Evolutionary conservation across 2,113 vertebrate genomes (phyloP).

Genomic region (Glaucidium brasilianum): DNA sequence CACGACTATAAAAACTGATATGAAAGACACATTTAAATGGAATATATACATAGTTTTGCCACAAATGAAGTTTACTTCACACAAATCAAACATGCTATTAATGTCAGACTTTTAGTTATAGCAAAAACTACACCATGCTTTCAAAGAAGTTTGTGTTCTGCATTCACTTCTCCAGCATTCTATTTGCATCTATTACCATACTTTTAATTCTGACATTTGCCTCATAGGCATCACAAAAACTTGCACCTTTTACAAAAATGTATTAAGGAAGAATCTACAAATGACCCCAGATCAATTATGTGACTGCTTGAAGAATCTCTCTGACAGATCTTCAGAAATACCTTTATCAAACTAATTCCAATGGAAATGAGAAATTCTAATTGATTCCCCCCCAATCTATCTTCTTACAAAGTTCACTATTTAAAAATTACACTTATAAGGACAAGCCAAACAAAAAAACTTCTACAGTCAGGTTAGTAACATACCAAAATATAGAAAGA

Average conservation of each 20-base stretch:
- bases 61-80: background rate
- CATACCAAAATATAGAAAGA: slow-evolving; percentile 97
- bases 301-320: background rate
- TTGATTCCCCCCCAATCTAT: background rate
- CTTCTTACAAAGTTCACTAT: background rate
- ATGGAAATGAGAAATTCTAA: background rate
- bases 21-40: slow-evolving; percentile 35
- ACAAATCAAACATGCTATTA: background rate
- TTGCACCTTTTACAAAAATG: background rate
- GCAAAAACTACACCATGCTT: background rate
- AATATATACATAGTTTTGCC: background rate
- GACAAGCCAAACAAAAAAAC: background rate
- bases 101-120: background rate
- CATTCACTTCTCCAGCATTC: background rate
- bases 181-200: background rate
- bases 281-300: background rate
- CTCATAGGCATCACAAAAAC: background rate
- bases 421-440: background rate
- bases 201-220: background rate
- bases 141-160: background rate
- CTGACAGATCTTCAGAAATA: background rate
- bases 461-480: background rate
- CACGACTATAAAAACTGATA: slow-evolving; percentile 95
- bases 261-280: background rate
- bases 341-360: background rate